Evolutionary conservation across 2,888 invertebrate species (phyloP).

Genomic region (Calameuta idolon): DNA sequence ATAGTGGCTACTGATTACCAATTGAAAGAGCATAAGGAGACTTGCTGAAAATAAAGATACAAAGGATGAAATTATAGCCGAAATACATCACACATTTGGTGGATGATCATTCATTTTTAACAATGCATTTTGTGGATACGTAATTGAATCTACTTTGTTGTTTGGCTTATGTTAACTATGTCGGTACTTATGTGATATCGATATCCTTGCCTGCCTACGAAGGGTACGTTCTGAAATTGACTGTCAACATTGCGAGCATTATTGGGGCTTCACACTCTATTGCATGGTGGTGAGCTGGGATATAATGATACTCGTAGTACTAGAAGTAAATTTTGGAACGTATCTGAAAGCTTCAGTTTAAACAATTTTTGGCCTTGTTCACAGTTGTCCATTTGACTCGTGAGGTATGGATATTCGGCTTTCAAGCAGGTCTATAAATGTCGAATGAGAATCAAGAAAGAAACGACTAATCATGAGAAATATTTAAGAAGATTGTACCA

Average conservation of each 20-base stretch:
- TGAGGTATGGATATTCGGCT: neutral
- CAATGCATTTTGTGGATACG: neutral
- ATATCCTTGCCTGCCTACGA: neutral
- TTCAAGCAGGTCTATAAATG: conserved; percentile 4
- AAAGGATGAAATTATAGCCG: neutral
- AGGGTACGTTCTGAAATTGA: no score
- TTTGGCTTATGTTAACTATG: neutral
- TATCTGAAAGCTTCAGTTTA: neutral
- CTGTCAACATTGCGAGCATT: no score
- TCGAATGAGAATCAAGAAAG: neutral
- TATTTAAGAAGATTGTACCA: conserved; percentile 9
- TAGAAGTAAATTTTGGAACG: no score
- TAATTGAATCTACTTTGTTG: neutral
- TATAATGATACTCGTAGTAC: no score
- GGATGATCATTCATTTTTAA: neutral
- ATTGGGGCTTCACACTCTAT: no score
- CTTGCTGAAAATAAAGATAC: neutral
- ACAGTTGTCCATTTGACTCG: neutral
- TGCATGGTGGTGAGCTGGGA: no score
- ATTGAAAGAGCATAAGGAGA: neutral
- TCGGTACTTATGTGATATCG: neutral
- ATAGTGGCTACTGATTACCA: neutral
- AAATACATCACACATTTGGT: neutral
- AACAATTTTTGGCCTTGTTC: neutral
- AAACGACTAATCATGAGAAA: conserved; percentile 2